A percentile compares a stretch with the other conserved stretches of the same genome.
These are phyloP conservation scores for Microcebus griseorufus DNA, from an alignment of 2,113 vertebrate genomes.

Conservation along the genomic window DNA sequence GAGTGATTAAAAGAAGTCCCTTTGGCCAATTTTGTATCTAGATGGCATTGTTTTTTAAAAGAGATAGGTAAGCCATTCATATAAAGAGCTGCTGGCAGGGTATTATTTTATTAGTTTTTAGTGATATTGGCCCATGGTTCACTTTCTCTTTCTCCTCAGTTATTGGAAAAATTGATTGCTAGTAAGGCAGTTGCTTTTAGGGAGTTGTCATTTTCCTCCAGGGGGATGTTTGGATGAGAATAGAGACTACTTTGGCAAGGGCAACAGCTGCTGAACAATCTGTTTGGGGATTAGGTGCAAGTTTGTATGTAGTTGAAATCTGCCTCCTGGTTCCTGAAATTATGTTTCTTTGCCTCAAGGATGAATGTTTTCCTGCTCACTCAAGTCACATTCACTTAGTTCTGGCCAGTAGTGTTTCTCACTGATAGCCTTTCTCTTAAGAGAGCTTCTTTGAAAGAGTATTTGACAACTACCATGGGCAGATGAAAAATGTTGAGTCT, in stretches of 20 bases:
- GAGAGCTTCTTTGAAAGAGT: constrained; percentile 15
- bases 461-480: neutral
- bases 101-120: constrained; percentile 9
- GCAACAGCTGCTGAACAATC: constrained; percentile 37
- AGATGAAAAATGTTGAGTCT: constrained; percentile 42
- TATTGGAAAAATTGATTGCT: constrained; percentile 20
- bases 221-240: neutral
- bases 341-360: constrained; percentile 18
- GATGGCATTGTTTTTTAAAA: neutral
- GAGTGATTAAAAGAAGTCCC: neutral
- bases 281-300: constrained; percentile 51
- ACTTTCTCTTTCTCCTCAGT: neutral
- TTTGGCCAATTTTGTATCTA: neutral
- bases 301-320: constrained; percentile 24
- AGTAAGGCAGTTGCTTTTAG: constrained; percentile 26
- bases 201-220: constrained; percentile 39
- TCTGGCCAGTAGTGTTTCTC: constrained; percentile 42
- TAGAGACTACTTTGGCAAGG: neutral
- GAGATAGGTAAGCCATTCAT: neutral
- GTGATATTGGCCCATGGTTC: neutral
- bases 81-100: neutral
- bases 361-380: constrained; percentile 1
- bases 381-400: neutral
- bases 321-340: constrained; percentile 41
- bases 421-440: constrained; percentile 20